A percentile compares a stretch with the other conserved stretches of the same genome.
phyloP scores from a whole-genome alignment of 2,797 vertebrate genomes.

The Anabas testudineus region DNA sequence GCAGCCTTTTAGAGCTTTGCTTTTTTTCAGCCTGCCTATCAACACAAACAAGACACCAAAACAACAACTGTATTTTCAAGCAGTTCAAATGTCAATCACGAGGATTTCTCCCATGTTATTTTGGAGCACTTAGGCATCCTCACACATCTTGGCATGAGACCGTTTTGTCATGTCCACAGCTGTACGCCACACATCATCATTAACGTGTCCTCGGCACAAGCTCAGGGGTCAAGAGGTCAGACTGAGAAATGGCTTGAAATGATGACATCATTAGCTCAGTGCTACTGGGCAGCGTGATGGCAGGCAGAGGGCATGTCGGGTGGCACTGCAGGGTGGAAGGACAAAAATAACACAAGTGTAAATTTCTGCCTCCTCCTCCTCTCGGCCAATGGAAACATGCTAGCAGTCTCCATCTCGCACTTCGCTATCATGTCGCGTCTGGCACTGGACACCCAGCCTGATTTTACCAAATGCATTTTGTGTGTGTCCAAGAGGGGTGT shows the following conservation, averaged over 20 bases:
- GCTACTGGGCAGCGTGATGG: conserved; percentile 58
- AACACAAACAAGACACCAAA: conserved; percentile 18
- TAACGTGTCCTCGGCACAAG: conserved; percentile 44
- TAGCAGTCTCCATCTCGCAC: conserved; percentile 6
- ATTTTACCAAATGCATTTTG: conserved; percentile 26
- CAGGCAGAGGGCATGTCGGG: conserved; percentile 57
- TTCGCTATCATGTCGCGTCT: conserved; percentile 7
- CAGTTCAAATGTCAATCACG: conserved; percentile 19
- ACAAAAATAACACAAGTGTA: conserved; percentile 70
- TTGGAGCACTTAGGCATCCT: conserved; percentile 35
- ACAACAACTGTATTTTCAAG: background rate
- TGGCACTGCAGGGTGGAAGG: conserved; percentile 54
- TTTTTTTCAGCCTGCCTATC: background rate
- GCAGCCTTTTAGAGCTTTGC: background rate
- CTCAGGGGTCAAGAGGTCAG: conserved; percentile 59
- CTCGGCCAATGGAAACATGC: conserved; percentile 15
- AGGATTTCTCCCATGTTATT: conserved; percentile 11
- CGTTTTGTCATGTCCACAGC: conserved; percentile 61
- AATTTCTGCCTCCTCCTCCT: conserved; percentile 40
- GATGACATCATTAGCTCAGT: conserved; percentile 71
- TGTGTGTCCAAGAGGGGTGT: conserved; percentile 20
- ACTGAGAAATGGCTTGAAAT: conserved; percentile 61
- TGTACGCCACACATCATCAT: conserved; percentile 50
- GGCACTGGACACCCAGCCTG: conserved; percentile 27
- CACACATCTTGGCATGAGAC: conserved; percentile 16